A percentile compares a stretch with the other conserved stretches of the same genome.
Conservation (phyloP, 2,113 vertebrate species). For the Dolichotis patagonum region DNA sequence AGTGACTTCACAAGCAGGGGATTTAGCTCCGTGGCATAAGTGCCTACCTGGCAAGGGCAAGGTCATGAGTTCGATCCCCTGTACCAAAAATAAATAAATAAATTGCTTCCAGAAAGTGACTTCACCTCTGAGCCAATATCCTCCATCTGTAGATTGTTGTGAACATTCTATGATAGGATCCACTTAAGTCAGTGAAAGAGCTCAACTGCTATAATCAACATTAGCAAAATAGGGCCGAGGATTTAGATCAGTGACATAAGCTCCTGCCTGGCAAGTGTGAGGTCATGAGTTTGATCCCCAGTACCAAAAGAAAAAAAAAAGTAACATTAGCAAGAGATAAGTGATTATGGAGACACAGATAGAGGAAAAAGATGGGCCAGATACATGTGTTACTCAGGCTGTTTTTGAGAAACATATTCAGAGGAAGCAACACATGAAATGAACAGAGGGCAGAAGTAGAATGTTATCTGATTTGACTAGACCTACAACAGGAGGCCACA, state of each 20-base stretch:
- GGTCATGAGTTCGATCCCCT: no score
- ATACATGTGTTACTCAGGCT: neutral
- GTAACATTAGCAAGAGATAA: neutral
- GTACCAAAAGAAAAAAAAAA: no score
- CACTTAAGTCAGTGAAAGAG: neutral
- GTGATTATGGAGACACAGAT: neutral
- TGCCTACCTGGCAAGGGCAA: no score
- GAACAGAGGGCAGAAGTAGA: neutral
- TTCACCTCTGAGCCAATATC: constrained; percentile 33
- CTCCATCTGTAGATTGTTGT: neutral
- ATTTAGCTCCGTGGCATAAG: no score
- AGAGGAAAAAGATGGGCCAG: neutral
- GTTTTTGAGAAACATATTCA: constrained; percentile 34
- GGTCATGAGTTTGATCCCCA: no score
- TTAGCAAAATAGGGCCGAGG: no score
- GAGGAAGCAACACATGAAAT: neutral
- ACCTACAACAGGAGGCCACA: neutral
- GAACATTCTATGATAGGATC: constrained; percentile 14
- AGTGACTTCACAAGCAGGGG: neutral
- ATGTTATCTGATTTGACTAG: neutral
- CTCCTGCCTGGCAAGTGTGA: no score
- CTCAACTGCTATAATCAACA: neutral
- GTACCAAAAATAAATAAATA: no score
- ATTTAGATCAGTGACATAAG: no score
- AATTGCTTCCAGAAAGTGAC: no score